phyloP scores from a whole-genome alignment of 2,888 invertebrate genomes.

The Drosophila anomalata region DNA sequence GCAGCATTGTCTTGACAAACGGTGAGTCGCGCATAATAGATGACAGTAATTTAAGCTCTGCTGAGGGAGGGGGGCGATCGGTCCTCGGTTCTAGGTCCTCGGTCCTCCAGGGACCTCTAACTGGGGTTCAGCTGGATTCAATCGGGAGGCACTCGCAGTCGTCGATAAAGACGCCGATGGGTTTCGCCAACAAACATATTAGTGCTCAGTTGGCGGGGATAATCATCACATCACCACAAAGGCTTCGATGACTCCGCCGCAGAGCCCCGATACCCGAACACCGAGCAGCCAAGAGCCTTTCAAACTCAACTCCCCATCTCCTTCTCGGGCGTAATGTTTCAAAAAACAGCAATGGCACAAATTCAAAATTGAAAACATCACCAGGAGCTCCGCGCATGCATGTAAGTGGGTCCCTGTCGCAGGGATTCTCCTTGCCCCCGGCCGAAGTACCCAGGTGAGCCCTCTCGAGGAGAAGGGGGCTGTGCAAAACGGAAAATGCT shows the following conservation, averaged over 20 bases:
- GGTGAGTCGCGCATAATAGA: constrained; percentile 19
- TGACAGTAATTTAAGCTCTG: constrained; percentile 20
- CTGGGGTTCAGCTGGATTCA: constrained; percentile 5
- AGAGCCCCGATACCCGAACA: no score
- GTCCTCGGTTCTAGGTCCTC: not conserved
- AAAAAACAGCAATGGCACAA: not conserved
- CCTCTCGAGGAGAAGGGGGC: not conserved
- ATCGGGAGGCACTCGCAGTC: no score
- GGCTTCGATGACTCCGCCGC: no score
- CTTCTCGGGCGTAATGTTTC: not conserved
- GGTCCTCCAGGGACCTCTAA: not conserved
- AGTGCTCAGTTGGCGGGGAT: no score
- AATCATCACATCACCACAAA: no score
- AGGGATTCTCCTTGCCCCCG: not conserved
- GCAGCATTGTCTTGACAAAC: constrained; percentile 14
- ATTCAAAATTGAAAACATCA: not conserved
- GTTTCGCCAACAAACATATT: no score
- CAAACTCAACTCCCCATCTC: not conserved
- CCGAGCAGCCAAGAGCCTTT: not conserved
- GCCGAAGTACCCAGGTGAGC: not conserved
- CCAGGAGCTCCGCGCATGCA: not conserved
- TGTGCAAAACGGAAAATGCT: no score
- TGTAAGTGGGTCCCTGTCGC: not conserved
- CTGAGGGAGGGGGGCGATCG: not conserved
- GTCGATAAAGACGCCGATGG: no score